Evolutionary conservation across 2,888 invertebrate species (phyloP).

Genomic region (Parapristionchus giblindavisi): DNA sequence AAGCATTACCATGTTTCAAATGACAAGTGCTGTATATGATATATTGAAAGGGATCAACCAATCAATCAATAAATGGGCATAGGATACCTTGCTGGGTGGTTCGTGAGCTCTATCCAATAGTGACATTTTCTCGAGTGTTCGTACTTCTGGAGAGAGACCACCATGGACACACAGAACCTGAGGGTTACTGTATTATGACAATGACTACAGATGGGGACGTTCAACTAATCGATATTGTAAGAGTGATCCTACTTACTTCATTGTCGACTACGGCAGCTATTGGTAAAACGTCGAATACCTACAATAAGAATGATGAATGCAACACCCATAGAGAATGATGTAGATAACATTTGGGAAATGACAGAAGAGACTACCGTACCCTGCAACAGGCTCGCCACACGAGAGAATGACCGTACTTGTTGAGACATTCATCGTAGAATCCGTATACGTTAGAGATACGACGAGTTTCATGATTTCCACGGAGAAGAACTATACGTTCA

Average conservation of each 20-base stretch:
- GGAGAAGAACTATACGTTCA: conserved; percentile 85
- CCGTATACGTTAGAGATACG: conserved; percentile 88
- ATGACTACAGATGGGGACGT: background rate
- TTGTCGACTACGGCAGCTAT: conserved; percentile 98
- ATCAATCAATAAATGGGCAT: too few species aligned
- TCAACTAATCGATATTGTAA: background rate
- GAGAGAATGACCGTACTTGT: conserved; percentile 98
- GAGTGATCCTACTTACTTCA: conserved; percentile 76
- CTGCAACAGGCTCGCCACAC: conserved; percentile 98
- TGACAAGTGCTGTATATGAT: background rate
- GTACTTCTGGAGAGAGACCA: conserved; percentile 94
- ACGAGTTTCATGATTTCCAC: conserved; percentile 98
- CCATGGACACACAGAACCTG: conserved; percentile 85
- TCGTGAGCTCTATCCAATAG: conserved; percentile 44
- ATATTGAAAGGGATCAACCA: too few species aligned
- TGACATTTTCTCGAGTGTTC: conserved; percentile 81
- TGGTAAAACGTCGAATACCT: conserved; percentile 88
- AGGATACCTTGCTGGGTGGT: conserved; percentile 36
- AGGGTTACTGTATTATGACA: background rate
- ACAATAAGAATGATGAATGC: background rate
- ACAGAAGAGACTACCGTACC: conserved; percentile 71
- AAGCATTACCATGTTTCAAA: too few species aligned
- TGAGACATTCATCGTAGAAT: conserved; percentile 88
- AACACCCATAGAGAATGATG: too few species aligned
- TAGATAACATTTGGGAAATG: background rate